Percentiles rank a stretch among this genome's conserved stretches.
These are phyloP conservation scores for Lordiphosa stackelbergi DNA, from an alignment of 1,140 invertebrate species.

Conservation along the genomic window DNA sequence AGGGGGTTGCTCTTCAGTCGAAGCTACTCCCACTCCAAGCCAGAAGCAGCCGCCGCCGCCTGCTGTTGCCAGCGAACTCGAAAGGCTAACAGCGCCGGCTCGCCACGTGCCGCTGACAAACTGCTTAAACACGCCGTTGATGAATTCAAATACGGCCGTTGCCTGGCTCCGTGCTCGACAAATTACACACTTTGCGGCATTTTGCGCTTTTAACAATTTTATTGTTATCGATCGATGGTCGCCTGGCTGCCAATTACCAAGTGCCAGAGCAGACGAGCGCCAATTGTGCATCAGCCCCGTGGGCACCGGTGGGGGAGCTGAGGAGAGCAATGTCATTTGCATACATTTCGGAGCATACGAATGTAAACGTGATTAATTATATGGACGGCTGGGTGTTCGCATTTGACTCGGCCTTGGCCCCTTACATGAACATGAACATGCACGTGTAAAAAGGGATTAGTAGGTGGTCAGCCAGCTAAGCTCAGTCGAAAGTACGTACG, in stretches of 20 bases:
- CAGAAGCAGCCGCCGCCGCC: constrained; percentile 39
- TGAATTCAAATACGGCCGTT: constrained; percentile 57
- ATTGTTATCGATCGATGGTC: constrained; percentile 70
- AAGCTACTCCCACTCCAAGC: constrained; percentile 20
- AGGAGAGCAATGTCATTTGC: constrained; percentile 12
- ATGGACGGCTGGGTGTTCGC: constrained; percentile 23
- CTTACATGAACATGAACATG: constrained; percentile 24
- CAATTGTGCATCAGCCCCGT: constrained; percentile 18
- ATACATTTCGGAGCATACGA: constrained; percentile 14
- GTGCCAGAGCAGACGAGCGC: constrained; percentile 37
- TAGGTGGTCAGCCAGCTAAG: constrained; percentile 41
- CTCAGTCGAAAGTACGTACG: not conserved
- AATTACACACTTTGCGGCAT: constrained; percentile 75
- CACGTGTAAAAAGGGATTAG: constrained; percentile 42
- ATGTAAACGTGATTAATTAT: constrained; percentile 38
- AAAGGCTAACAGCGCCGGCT: constrained; percentile 48
- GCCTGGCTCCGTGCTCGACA: constrained; percentile 27
- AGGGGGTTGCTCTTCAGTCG: constrained; percentile 32
- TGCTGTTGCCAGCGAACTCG: constrained; percentile 65
- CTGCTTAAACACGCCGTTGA: constrained; percentile 72
- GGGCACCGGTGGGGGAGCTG: not conserved
- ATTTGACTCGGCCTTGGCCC: constrained; percentile 8
- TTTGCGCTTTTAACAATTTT: constrained; percentile 73
- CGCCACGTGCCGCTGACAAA: constrained; percentile 70
- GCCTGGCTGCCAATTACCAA: constrained; percentile 69